phyloP scores from a whole-genome alignment of 2,797 vertebrate species.

The Octomys mimax region DNA sequence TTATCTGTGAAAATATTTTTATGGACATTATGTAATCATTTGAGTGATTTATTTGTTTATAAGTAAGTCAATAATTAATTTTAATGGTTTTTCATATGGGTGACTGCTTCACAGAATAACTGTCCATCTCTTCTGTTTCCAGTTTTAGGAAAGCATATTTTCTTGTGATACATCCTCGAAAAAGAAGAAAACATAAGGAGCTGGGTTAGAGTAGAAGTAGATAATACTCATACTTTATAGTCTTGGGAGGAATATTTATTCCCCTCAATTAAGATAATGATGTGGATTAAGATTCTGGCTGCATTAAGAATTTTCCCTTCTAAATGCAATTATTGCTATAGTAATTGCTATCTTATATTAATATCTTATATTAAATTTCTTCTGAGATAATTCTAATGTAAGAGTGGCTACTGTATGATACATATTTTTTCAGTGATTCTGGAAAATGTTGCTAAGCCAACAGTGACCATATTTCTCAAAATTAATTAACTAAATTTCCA shows the following conservation, averaged over 20 bases:
- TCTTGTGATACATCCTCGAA: neutral
- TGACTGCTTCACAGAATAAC: neutral
- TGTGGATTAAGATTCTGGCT: neutral
- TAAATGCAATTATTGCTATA: neutral
- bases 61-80: neutral
- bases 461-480: neutral
- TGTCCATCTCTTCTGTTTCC: neutral
- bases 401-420: neutral
- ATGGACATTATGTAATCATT: too few relatives aligned
- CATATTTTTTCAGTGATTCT: constrained; percentile 24
- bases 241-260: neutral
- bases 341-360: neutral
- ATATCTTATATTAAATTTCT: neutral
- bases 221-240: neutral
- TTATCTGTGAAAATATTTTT: too few relatives aligned
- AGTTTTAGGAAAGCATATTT: neutral
- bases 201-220: neutral
- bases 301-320: neutral
- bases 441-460: neutral
- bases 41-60: too few relatives aligned
- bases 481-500: constrained; percentile 13
- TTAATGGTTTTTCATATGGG: neutral
- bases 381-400: constrained; percentile 40
- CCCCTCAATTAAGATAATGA: neutral
- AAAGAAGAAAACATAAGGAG: neutral